A percentile compares a stretch with the other conserved stretches of the same genome.
Evolutionary conservation across 2,888 invertebrate genomes (phyloP).

Genomic region (Hetaerina titia): DNA sequence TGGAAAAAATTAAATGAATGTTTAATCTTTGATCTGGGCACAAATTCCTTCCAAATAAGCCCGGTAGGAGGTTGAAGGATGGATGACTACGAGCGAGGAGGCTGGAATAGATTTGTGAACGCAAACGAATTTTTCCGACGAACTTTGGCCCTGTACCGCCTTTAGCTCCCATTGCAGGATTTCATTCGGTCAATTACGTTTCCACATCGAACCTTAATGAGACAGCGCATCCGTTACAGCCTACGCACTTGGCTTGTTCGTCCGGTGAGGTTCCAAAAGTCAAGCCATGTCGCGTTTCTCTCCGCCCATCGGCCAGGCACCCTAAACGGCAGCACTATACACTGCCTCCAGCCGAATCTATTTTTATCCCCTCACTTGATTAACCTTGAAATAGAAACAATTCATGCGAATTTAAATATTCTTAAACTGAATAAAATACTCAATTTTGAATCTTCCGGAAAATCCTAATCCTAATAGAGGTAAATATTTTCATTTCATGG

Average conservation of each 20-base stretch:
- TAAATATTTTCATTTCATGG: too few species aligned
- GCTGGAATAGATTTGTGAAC: neutral
- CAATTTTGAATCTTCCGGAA: too few species aligned
- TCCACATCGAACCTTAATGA: neutral
- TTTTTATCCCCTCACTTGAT: neutral
- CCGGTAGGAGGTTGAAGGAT: too few species aligned
- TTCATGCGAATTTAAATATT: neutral
- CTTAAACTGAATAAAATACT: too few species aligned
- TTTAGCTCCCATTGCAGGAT: neutral
- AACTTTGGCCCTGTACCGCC: neutral
- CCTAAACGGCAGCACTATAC: neutral
- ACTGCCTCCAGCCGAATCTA: neutral
- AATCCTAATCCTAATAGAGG: too few species aligned
- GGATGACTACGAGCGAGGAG: neutral
- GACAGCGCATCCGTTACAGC: neutral
- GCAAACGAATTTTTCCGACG: neutral
- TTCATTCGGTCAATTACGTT: neutral
- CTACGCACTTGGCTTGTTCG: neutral
- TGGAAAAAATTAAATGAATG: too few species aligned
- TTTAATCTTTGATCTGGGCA: too few species aligned
- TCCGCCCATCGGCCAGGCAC: neutral
- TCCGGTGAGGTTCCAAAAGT: neutral
- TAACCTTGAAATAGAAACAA: neutral
- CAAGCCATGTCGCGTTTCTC: neutral
- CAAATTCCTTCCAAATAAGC: too few species aligned